phyloP scores from a whole-genome alignment of 2,888 invertebrate genomes.

The Trachelus stipa region DNA sequence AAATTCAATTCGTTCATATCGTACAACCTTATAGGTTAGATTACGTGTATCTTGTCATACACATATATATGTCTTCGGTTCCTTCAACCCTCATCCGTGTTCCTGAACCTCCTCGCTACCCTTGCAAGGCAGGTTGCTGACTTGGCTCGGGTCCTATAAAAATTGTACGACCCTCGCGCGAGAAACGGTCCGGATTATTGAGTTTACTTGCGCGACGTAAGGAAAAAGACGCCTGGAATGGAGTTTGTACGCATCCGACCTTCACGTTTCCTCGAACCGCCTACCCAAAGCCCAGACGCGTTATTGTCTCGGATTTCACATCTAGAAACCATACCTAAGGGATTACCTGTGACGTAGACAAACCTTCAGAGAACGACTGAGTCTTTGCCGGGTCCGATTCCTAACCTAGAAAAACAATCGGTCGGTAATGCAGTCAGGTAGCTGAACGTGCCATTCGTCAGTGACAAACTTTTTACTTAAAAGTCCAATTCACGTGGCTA shows the following conservation, averaged over 20 bases:
- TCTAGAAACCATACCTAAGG: not conserved
- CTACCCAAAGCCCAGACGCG: not conserved
- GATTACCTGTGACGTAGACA: not conserved
- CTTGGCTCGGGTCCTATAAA: not conserved
- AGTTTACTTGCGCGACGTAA: not conserved
- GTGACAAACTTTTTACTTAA: not conserved
- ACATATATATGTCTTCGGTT: not conserved
- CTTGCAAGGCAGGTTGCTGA: not conserved
- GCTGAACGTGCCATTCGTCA: not conserved
- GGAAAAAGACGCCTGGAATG: no score
- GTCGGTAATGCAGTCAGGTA: not conserved
- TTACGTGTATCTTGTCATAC: not conserved
- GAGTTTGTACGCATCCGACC: no score
- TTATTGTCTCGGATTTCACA: not conserved
- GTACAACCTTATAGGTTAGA: not conserved
- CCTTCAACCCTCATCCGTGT: not conserved
- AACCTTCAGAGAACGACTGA: not conserved
- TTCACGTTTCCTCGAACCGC: not conserved
- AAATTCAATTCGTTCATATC: not conserved
- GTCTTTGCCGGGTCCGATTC: not conserved
- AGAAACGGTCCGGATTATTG: not conserved
- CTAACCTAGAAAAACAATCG: not conserved
- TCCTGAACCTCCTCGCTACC: not conserved
- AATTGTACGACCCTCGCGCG: not conserved
- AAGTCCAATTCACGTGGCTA: not conserved